These are phyloP conservation scores for Petaurus breviceps DNA, from an alignment of 2,113 vertebrate species.

Conservation along the genomic window DNA sequence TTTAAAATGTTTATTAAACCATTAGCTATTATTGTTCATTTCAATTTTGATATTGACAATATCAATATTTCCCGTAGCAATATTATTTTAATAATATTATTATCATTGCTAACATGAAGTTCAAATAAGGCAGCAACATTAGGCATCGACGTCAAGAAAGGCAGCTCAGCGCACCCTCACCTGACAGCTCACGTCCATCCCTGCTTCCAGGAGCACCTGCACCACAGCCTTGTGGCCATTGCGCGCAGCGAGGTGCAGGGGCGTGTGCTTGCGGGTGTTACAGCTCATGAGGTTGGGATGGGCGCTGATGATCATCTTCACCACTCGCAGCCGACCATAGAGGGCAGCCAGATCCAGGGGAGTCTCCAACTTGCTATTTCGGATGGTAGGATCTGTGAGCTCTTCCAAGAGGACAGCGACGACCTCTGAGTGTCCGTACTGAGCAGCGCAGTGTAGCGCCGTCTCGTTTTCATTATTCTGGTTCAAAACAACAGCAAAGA, in stretches of 20 bases:
- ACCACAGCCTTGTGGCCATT: slow-evolving; percentile 95
- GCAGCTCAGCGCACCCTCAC: slow-evolving; percentile 81
- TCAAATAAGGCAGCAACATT: background rate
- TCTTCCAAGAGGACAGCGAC: slow-evolving; percentile 94
- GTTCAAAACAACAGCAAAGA: slow-evolving; percentile 61
- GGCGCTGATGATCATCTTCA: slow-evolving; percentile 94
- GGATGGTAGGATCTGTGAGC: slow-evolving; percentile 94
- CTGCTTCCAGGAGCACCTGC: slow-evolving; percentile 92
- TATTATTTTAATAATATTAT: background rate
- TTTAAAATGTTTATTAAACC: background rate
- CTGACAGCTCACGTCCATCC: slow-evolving; percentile 97
- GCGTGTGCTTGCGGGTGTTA: slow-evolving; percentile 91
- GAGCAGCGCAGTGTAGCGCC: slow-evolving; percentile 95
- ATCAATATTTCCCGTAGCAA: background rate
- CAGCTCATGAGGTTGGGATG: slow-evolving; percentile 95
- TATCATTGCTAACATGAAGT: background rate
- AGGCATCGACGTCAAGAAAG: background rate
- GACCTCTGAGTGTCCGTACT: slow-evolving; percentile 96
- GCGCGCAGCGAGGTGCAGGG: slow-evolving; percentile 96
- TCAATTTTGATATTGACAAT: background rate
- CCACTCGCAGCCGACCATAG: slow-evolving; percentile 94
- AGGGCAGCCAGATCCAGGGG: slow-evolving; percentile 95
- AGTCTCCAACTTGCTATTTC: slow-evolving; percentile 94
- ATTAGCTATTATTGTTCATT: background rate
- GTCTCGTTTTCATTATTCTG: slow-evolving; percentile 98